Evolutionary conservation across 2,113 vertebrate species (phyloP).

Genomic region (Pygathrix nemaeus): DNA sequence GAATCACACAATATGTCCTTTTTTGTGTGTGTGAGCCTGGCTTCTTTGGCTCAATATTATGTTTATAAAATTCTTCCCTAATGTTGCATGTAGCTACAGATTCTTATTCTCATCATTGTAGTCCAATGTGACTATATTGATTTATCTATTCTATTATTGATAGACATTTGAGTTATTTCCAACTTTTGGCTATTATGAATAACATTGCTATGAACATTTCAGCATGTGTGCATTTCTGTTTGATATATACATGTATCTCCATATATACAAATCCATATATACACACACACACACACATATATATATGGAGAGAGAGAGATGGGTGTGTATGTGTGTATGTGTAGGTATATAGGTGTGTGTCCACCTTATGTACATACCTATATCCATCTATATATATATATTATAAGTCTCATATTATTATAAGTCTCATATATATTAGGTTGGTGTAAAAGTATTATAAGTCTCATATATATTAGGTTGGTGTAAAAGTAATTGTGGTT

Average conservation of each 20-base stretch:
- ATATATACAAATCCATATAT: no score
- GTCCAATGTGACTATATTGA: not conserved
- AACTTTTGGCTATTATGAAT: not conserved
- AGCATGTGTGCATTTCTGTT: not conserved
- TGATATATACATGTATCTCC: not conserved
- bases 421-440: no score
- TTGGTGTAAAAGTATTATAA: no score
- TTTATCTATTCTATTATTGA: not conserved
- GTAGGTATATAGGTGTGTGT: no score
- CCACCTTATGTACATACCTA: no score
- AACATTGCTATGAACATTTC: not conserved
- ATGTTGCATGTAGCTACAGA: not conserved
- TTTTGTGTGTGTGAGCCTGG: not conserved
- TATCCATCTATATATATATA: no score
- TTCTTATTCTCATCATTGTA: not conserved
- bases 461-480: no score
- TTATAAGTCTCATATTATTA: no score
- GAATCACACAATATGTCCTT: not conserved
- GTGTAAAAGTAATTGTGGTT: no score
- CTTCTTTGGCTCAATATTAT: not conserved
- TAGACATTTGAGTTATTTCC: conserved; percentile 5
- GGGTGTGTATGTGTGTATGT: no score
- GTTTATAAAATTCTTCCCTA: not conserved
- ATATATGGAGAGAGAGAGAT: no score
- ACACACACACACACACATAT: no score